Conservation (phyloP, 2,888 invertebrate genomes). For the Acleris holmiana region DNA sequence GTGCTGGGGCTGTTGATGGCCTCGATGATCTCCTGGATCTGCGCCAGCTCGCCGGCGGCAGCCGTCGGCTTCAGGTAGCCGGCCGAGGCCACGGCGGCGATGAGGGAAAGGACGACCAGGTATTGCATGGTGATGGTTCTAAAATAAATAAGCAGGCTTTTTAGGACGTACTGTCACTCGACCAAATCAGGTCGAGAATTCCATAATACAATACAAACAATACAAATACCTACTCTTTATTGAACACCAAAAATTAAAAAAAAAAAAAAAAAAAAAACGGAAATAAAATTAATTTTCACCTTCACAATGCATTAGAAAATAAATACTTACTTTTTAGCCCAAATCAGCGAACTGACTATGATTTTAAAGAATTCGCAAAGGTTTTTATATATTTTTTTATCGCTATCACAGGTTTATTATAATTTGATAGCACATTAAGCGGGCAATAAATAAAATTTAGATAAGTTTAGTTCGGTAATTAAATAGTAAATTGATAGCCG, state of each 20-base stretch:
- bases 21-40: constrained; percentile 55
- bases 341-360: constrained; percentile 48
- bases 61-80: constrained; percentile 45
- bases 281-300: no score
- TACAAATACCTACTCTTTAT: no score
- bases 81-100: constrained; percentile 64
- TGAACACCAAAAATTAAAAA: no score
- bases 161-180: neutral
- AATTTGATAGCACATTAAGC: constrained; percentile 22
- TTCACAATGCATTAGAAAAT: neutral
- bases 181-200: neutral
- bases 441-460: constrained; percentile 16
- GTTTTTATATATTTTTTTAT: constrained; percentile 50
- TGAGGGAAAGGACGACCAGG: constrained; percentile 60
- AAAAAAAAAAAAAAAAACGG: no score
- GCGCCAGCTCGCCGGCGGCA: constrained; percentile 41
- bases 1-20: constrained; percentile 65
- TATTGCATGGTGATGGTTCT: constrained; percentile 66
- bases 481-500: constrained; percentile 25
- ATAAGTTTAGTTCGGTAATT: constrained; percentile 17
- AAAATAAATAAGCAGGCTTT: constrained; percentile 23
- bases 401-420: constrained; percentile 16
- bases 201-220: no score
- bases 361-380: constrained; percentile 10
- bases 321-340: constrained; percentile 45